Conservation (phyloP, 2,888 invertebrate genomes). For the Mimas tiliae region DNA sequence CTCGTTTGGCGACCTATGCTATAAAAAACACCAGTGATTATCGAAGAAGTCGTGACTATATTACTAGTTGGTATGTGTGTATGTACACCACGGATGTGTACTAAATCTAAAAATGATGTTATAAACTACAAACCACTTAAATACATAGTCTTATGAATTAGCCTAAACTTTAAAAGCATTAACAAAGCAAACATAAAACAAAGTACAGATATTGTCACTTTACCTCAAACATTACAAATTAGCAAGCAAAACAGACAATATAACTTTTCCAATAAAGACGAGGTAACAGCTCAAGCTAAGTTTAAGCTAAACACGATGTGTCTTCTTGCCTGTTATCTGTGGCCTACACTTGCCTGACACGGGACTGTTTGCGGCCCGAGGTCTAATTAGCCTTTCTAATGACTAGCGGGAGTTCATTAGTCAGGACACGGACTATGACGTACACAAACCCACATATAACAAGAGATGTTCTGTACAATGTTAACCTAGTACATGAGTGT, state of each 20-base stretch:
- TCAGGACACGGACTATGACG: slow-evolving; percentile 42
- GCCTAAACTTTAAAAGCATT: slow-evolving; percentile 13
- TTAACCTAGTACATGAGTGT: not conserved
- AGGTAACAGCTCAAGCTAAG: slow-evolving; percentile 41
- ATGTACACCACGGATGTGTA: too few species aligned
- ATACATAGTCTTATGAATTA: too few species aligned
- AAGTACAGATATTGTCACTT: not conserved
- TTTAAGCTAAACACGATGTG: slow-evolving; percentile 53
- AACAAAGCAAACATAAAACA: slow-evolving; percentile 39
- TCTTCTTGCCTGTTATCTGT: slow-evolving; percentile 50
- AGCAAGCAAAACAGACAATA: slow-evolving; percentile 20
- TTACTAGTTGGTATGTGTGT: too few species aligned
- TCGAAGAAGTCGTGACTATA: too few species aligned
- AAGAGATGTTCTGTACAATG: not conserved
- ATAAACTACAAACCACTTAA: too few species aligned
- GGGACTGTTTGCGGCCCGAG: slow-evolving; percentile 61
- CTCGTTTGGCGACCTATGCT: too few species aligned
- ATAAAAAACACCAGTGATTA: too few species aligned
- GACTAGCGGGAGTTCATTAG: slow-evolving; percentile 70
- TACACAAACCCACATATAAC: slow-evolving; percentile 9
- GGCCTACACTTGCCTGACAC: slow-evolving; percentile 66
- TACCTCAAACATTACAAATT: slow-evolving; percentile 28
- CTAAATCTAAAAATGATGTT: not conserved
- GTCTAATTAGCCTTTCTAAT: slow-evolving; percentile 71
- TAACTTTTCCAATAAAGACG: slow-evolving; percentile 33